Base-by-base conservation (phyloP, 2,888 invertebrate genomes). In the Cantharis nigra region DNA sequence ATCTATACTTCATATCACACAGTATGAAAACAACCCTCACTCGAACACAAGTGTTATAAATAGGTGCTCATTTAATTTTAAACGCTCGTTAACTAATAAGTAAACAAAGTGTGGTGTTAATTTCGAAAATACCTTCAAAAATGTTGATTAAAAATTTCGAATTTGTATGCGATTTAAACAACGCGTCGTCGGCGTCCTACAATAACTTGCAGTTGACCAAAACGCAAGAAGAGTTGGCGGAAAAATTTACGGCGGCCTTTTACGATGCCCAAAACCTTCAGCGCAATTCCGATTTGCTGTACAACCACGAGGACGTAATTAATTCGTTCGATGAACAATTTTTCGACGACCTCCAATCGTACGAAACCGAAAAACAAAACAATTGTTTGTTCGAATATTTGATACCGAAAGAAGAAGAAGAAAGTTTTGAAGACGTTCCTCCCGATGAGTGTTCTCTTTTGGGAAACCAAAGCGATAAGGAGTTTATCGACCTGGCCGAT, bases 231-330 rank as follows among this genome's bases (percentile, higher is more conserved):
- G 88, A 88, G 78, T 81, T 89, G 14, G 86, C 88, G 83, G 88
- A 88, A 78, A 88, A 88, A 81, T 89, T 89, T 83, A 88, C 88
- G 78, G 81, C 87, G 16, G 89, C 89, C 2, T 89, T 89, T 77
- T 88, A 88, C 83, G 87, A 88, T 77, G 88, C 88, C 11, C 88
- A 88, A 80, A 83, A 84, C 28, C 65, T 63, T 23, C 69, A 75
- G 9, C 63, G 33, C 14, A 70, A 28, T 3, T 20, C 63, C 11
- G 63, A 71, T 67, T 78, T 84, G 3, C 80, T 83, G 49, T 49
- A 49, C 26, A 79, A 78, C 10, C 71, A 79, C 18, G 82, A 83
- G 9, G 86, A 86, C 75, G 82, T 85, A 14, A 72, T 84, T 3
- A 82, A 83, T 14, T 85, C 84, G 0, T 85, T 87, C 77, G 84